Percentiles rank a stretch among this genome's conserved stretches.
phyloP scores from a whole-genome alignment of 2,113 vertebrate species.

The Donacobius atricapilla region DNA sequence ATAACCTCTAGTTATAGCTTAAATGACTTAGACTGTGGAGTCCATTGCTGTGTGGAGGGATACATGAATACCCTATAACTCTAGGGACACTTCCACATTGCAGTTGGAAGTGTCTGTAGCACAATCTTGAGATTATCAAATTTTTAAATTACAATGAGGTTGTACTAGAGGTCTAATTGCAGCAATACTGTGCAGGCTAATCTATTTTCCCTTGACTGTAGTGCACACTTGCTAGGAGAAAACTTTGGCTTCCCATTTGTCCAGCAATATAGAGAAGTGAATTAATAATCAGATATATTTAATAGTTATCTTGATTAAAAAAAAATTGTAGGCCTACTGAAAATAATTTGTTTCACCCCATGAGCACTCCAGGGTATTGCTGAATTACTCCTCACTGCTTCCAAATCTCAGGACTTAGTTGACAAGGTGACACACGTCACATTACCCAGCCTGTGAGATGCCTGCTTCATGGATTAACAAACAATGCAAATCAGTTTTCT shows the following conservation, averaged over 20 bases:
- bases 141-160: background rate
- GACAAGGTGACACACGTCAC: background rate
- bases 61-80: background rate
- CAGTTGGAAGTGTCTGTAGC: background rate
- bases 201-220: background rate
- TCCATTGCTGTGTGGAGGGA: background rate
- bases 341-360: background rate
- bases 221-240: background rate
- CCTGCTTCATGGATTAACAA: background rate
- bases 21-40: background rate
- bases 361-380: background rate
- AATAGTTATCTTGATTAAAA: background rate
- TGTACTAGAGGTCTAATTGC: background rate
- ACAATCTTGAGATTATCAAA: background rate
- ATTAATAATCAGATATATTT: background rate
- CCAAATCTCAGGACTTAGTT: background rate
- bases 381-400: background rate
- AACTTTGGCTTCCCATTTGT: background rate
- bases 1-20: background rate
- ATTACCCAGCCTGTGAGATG: background rate
- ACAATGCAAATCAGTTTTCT: background rate
- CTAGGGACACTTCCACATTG: background rate
- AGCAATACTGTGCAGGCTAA: background rate
- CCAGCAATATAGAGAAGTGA: background rate
- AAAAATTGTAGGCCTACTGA: background rate